These are phyloP conservation scores for Eurypyga helias DNA, from an alignment of 2,113 vertebrate species.

Conservation along the genomic window DNA sequence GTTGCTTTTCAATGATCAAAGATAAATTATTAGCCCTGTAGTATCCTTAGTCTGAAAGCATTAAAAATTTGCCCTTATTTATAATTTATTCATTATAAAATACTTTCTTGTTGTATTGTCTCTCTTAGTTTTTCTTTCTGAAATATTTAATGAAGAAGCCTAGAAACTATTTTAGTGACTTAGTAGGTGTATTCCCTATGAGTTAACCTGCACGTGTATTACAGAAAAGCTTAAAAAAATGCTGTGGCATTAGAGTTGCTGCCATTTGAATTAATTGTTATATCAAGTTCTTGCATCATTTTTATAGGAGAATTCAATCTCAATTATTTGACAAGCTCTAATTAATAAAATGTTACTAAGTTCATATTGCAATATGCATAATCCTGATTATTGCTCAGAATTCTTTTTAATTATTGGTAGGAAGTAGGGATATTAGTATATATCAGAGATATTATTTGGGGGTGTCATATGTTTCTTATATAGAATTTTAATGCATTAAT, in stretches of 20 bases:
- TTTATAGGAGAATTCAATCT: background rate
- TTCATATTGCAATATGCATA: background rate
- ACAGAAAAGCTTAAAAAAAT: background rate
- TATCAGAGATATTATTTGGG: background rate
- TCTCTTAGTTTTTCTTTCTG: background rate
- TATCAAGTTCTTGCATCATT: background rate
- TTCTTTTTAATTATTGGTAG: background rate
- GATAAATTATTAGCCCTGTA: background rate
- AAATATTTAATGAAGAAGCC: background rate
- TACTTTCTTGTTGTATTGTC: background rate
- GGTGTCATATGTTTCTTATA: background rate
- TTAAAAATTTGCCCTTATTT: background rate
- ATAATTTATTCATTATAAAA: background rate
- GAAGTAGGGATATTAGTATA: background rate
- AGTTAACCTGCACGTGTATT: background rate
- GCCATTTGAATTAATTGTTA: background rate
- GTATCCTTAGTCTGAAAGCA: background rate
- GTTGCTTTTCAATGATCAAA: background rate
- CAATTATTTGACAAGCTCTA: background rate
- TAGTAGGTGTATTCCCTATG: background rate
- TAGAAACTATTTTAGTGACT: background rate
- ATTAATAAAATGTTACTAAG: background rate
- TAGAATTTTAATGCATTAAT: background rate
- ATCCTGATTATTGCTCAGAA: background rate
- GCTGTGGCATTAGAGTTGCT: background rate